Base-by-base conservation (phyloP, 2,113 vertebrate species). In the Papio anubis region DNA sequence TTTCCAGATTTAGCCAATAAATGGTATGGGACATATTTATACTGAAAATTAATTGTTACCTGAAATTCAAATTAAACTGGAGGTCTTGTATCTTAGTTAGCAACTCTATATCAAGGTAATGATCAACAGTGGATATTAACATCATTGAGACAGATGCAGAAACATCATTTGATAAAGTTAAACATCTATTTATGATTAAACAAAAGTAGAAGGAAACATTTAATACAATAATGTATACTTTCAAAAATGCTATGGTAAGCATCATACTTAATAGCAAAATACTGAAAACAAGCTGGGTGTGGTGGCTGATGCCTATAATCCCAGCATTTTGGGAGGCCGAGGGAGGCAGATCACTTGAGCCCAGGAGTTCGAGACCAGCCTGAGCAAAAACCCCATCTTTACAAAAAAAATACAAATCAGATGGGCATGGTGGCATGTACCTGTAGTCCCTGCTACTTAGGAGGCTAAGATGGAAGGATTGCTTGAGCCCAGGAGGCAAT, bases 191-290 rank as follows among this genome's bases (percentile, higher is more conserved):
- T 81, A 68, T 68, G 21, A 86, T 50, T 48, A 30, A 59, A 87
- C 80, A 94, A 94, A 88, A 80, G 21, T 80, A 66, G 18, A 85
- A 80, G 75, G 48, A 92, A 80, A 70, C 32, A n/a, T 87, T 70
- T 30, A 86, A 70, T 21, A 68, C 14, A 68, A 35, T 35, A 66
- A 43, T 40, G 7, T 59, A 32, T 45, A 50, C 40, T 88, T 59
- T 61, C 32, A 88, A 80, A 88, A 88, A 59, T 32, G 50, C 18
- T 61, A 50, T 25, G 59, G 5, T 17, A 81, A 27, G 14, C 30
- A 21, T 79, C 61, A 57, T 55, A 45, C 30, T 7, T 64, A 64
- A 55, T 20, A 35, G 73, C 27, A 57, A 80, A 80, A 80, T 80
- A 64, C n/a, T 73, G 55, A 75, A 72, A 75, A 5, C 11, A 10